Evolutionary conservation across 2,797 vertebrate genomes (phyloP).

Genomic region (Rhadinocentrus ornatus): DNA sequence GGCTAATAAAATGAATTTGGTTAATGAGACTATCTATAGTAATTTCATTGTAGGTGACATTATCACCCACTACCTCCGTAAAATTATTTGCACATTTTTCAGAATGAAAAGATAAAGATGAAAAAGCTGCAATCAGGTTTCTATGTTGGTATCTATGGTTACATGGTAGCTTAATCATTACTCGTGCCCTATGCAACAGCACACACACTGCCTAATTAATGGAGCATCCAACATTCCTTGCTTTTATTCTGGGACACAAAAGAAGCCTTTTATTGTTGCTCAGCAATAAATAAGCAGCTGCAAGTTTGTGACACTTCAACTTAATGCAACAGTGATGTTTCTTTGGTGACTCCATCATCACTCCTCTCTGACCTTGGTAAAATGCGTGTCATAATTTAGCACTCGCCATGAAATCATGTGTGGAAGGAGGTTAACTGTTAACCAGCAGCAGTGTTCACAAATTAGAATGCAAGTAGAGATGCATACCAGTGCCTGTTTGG

Average conservation of each 20-base stretch:
- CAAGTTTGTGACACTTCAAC: constrained; percentile 61
- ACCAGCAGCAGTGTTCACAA: constrained; percentile 34
- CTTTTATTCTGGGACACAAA: constrained; percentile 76
- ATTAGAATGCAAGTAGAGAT: not conserved
- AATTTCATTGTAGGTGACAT: not conserved
- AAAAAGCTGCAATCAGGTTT: not conserved
- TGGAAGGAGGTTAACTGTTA: constrained; percentile 67
- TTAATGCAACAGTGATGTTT: constrained; percentile 70
- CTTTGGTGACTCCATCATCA: constrained; percentile 37
- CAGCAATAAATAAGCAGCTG: constrained; percentile 77
- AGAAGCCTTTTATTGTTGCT: constrained; percentile 65
- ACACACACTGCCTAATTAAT: constrained; percentile 76
- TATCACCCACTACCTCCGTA: not conserved
- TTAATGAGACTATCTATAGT: not conserved
- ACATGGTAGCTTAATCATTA: constrained; percentile 75
- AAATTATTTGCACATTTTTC: not conserved
- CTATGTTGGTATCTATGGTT: constrained; percentile 24
- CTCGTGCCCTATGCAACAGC: constrained; percentile 54
- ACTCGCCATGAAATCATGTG: constrained; percentile 46
- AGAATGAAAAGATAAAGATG: not conserved
- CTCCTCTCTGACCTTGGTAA: constrained; percentile 47
- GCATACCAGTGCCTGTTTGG: not conserved
- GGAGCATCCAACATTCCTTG: constrained; percentile 78
- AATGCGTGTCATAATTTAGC: constrained; percentile 36
- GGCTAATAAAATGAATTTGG: not conserved